Base-by-base conservation (phyloP, 2,113 vertebrate genomes). In the Microcebus ravelobensis region DNA sequence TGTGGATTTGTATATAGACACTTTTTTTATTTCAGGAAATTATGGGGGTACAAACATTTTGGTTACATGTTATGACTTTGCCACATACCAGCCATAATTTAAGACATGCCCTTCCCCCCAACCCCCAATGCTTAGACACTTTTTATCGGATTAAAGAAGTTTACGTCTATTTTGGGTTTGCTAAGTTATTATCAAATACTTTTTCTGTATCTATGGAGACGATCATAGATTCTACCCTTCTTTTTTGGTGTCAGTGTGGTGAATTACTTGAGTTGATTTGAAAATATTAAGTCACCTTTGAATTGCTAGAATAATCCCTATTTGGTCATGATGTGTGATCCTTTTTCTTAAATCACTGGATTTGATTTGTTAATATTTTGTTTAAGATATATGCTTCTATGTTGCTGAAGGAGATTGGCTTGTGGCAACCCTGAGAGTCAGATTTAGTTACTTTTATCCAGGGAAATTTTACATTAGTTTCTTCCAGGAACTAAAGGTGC, bases 231-330 rank as follows among this genome's bases (percentile, higher is more conserved):
- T 76, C 29, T 59, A 31, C 5, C 48, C 6, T 31, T 13, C 4
- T 11, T 91, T 96, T 83, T 79, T 55, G n/a, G 76, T 83, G 34
- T 92, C 84, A 83, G 27, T 15, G 14, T 94, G 52, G 70, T 94
- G 31, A 76, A 45, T 94, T 39, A 65, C 11, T 77, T 55, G 27
- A 25, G 52, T 57, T 45, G 18, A 91, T 70, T 83, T 34, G 21
- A n/a, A 63, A 87, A 70, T 76, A 77, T 70, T 61, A 91, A 94
- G 21, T 14, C n/a, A 59, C 0, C 25, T 20, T 76, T 91, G 50
- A 81, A 91, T 63, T 77, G 9, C 36, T 92, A 88, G 23, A 79
- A 45, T 88, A 84, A 77, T 55, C 23, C 10, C 52, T 92, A 84
- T 45, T 57, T 91, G 63, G 18, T 12, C 90, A 42, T 61, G 21